A percentile compares a stretch with the other conserved stretches of the same genome.
Evolutionary conservation across 1,140 invertebrate species (phyloP).

Genomic region (Eriocheir sinensis): DNA sequence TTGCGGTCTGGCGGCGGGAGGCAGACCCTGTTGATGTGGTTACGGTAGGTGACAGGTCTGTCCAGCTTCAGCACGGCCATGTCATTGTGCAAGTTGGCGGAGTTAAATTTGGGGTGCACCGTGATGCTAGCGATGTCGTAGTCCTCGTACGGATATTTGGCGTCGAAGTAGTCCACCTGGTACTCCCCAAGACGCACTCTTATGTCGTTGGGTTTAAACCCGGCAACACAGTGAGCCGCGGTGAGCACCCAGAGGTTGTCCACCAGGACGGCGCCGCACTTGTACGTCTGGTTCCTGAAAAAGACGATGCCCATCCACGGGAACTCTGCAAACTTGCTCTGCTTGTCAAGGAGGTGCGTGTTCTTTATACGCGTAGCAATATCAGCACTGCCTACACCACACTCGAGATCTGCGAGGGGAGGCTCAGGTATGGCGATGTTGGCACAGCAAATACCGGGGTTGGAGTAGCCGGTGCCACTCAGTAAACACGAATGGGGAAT

Average conservation of each 20-base stretch:
- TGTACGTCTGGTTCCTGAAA: constrained; percentile 94
- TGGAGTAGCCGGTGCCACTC: constrained; percentile 30
- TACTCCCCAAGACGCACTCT: constrained; percentile 94
- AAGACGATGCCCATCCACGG: constrained; percentile 95
- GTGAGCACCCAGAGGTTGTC: constrained; percentile 91
- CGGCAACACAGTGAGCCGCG: constrained; percentile 93
- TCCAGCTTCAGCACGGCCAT: constrained; percentile 80
- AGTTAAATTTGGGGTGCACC: constrained; percentile 79
- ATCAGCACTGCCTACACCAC: constrained; percentile 41
- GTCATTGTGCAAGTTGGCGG: constrained; percentile 80
- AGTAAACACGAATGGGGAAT: neutral
- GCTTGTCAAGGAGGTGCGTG: constrained; percentile 75
- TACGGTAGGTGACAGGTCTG: constrained; percentile 78
- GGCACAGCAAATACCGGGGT: constrained; percentile 60
- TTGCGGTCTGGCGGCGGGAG: constrained; percentile 73
- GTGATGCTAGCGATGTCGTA: constrained; percentile 78
- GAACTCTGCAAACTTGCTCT: constrained; percentile 86
- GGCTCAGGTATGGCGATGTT: neutral
- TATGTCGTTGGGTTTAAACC: constrained; percentile 86
- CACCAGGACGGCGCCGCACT: constrained; percentile 93
- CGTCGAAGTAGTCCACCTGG: constrained; percentile 96
- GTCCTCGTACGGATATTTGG: constrained; percentile 83
- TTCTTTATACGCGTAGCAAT: constrained; percentile 69
- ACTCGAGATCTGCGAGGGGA: constrained; percentile 5
- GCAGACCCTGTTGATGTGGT: constrained; percentile 80